phyloP scores from a whole-genome alignment of 2,797 vertebrate species.

The Orestias chungarensis region DNA sequence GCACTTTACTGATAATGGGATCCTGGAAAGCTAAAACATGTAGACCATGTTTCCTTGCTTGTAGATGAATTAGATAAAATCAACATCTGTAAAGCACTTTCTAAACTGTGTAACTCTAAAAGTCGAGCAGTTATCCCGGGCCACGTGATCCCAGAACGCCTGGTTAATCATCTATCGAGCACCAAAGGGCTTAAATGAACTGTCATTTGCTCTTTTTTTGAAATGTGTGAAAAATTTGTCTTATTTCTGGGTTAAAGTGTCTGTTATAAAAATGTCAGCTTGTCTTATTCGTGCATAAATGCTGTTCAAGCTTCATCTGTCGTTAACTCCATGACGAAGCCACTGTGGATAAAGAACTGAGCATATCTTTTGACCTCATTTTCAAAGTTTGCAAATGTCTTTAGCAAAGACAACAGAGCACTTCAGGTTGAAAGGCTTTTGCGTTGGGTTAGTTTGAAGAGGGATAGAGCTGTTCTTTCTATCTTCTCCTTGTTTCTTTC shows the following conservation, averaged over 20 bases:
- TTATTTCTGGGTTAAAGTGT: background rate
- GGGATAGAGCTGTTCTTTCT: constrained; percentile 30
- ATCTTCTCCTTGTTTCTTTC: constrained; percentile 15
- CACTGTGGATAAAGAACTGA: constrained; percentile 32
- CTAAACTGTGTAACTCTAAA: background rate
- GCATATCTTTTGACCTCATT: constrained; percentile 42
- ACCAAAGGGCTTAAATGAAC: constrained; percentile 19
- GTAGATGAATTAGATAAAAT: constrained; percentile 2
- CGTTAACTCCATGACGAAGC: constrained; percentile 21
- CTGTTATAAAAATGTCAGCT: constrained; percentile 60
- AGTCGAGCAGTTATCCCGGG: background rate
- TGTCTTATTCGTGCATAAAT: constrained; percentile 36
- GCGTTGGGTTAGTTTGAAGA: constrained; percentile 39
- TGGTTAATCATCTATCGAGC: constrained; percentile 1
- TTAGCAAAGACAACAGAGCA: constrained; percentile 53
- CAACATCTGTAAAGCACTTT: background rate
- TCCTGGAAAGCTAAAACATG: constrained; percentile 2
- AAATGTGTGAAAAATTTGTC: constrained; percentile 36
- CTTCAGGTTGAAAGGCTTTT: constrained; percentile 30
- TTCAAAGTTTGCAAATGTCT: constrained; percentile 48
- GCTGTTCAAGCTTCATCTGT: constrained; percentile 24
- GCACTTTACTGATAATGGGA: constrained; percentile 1
- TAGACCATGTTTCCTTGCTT: background rate
- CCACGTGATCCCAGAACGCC: background rate
- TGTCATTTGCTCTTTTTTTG: constrained; percentile 33